A percentile compares a stretch with the other conserved stretches of the same genome.
Conservation (phyloP, 2,113 vertebrate genomes). For the Naja naja region DNA sequence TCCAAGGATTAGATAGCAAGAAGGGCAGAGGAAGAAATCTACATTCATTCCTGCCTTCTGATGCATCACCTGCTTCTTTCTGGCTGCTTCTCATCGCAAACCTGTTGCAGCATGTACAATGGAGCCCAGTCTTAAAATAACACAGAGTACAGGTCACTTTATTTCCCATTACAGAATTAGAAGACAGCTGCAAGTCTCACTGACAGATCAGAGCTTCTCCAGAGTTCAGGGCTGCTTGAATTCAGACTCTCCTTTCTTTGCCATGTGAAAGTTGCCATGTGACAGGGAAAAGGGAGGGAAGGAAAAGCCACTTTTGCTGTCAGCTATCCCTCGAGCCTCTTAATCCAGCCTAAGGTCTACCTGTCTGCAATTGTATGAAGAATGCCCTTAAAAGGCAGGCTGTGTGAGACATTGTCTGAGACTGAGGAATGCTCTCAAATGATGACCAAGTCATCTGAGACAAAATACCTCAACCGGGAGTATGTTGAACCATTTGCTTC, state of each 20-base stretch:
- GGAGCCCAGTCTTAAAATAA: neutral
- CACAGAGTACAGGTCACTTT: slow-evolving; percentile 3
- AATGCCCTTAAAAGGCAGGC: neutral
- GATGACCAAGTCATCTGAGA: neutral
- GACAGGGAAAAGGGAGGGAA: neutral
- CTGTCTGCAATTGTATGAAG: slow-evolving; percentile 1
- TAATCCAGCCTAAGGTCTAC: slow-evolving; percentile 1
- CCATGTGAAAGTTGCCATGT: neutral
- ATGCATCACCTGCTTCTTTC: neutral
- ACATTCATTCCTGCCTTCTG: neutral
- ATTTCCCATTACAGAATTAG: slow-evolving; percentile 17
- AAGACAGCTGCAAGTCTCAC: slow-evolving; percentile 8
- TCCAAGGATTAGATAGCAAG: neutral
- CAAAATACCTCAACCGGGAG: neutral
- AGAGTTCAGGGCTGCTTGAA: neutral
- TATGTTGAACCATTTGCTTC: neutral
- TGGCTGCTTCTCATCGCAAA: neutral
- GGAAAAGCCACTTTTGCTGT: neutral
- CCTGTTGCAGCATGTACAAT: neutral
- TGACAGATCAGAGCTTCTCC: slow-evolving; percentile 2
- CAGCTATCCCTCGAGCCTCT: neutral
- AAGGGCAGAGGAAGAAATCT: neutral
- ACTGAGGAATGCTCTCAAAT: slow-evolving; percentile 10
- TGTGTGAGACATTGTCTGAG: neutral
- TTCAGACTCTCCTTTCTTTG: neutral